These are phyloP conservation scores for Psammodynastes pulverulentus DNA, from an alignment of 2,113 vertebrate species.

Conservation along the genomic window DNA sequence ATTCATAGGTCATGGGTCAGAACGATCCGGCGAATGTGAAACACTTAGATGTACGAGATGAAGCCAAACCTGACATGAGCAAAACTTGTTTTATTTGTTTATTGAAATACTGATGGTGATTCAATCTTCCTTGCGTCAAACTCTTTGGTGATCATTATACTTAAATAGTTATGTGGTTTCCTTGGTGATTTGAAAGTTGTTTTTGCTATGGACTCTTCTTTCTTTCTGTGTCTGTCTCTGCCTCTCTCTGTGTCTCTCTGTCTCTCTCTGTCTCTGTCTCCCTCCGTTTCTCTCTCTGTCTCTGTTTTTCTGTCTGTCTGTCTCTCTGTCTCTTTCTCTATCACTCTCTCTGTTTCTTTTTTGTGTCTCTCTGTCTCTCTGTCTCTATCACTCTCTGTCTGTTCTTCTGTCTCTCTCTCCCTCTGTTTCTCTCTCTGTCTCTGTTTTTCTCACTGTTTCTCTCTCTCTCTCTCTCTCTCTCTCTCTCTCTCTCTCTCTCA, in stretches of 20 bases:
- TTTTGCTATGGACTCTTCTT: not conserved
- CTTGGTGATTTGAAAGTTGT: not conserved
- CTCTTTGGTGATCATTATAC: not conserved
- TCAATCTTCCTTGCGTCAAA: not conserved
- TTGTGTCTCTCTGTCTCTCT: no score
- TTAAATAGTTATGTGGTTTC: not conserved
- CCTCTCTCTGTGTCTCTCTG: not conserved
- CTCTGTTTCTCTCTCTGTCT: no score
- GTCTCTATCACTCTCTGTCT: not conserved
- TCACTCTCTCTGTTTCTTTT: no score
- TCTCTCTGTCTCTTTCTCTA: no score
- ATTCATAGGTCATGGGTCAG: not conserved
- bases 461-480: no score
- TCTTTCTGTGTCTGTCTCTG: not conserved
- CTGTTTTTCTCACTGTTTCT: no score
- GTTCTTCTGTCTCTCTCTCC: fast-evolving
- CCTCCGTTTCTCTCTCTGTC: no score
- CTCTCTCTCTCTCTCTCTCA: no score
- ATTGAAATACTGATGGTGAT: not conserved
- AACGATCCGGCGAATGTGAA: not conserved
- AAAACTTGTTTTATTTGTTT: not conserved
- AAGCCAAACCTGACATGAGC: not conserved
- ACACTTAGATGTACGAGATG: not conserved
- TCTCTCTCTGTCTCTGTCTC: no score
- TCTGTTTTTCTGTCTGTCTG: no score